Base-by-base conservation (phyloP, 2,888 invertebrate species). In the Myopa testacea region DNA sequence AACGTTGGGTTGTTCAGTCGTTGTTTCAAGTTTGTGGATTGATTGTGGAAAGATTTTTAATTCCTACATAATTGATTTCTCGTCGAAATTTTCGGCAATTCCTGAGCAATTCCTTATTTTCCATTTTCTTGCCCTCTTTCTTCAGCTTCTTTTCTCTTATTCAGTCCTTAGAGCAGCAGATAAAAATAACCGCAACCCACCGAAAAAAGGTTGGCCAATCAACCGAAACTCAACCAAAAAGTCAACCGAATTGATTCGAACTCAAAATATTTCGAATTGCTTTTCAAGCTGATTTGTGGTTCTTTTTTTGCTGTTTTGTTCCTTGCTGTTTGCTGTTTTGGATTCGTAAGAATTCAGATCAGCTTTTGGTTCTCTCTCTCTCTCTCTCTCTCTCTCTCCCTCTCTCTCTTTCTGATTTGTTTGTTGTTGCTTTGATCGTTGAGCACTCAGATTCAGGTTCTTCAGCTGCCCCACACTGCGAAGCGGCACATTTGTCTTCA, bases 211-310 rank as follows among this genome's bases (percentile, higher is more conserved):
- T 8, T 45, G 45, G 45, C 45, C 10, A 45, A 45, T 10, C 45
- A 6, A 45, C 7, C 0, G 3, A 45, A 45, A 6, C 6, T 45
- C 45, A 45, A 45, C 3, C 45, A 62, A 26, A 58, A 26, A 6
- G 38, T 16, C 34, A 37, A 8, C 71, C 16, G n/a, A 60, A 71
- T 71, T 60, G 58, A 71, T 71, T 71, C 38, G 58, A 71, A 38
- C 71, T 60, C 58, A 60, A 58, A 71, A 71, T 55, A 71, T 55
- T 71, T 55, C 60, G 58, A 71, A 60, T 60, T 60, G 71, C n/a
- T 19, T 71, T 71, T 68, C 68, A 62, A 7, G 19, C 26, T 62
- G 26, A 62, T 62, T 62, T 62, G 8, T 19, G 26, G 62, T 10
- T n/a, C 19, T 16, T 58, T 58, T n/a, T 19, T 58, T 19, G 58